These are phyloP conservation scores for Ascaphus truei DNA, from an alignment of 2,113 vertebrate species.

Conservation along the genomic window DNA sequence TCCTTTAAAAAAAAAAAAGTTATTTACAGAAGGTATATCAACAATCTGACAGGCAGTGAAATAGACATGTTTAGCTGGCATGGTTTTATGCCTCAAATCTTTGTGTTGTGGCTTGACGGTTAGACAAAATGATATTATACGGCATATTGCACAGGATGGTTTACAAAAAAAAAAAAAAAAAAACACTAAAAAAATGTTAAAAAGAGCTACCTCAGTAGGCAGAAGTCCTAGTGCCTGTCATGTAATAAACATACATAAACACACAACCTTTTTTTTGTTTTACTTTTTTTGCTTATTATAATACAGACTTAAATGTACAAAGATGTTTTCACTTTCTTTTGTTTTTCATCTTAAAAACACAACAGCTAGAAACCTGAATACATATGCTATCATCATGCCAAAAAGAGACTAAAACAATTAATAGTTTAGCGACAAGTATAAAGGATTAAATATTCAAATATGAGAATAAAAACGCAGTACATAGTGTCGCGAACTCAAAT, in stretches of 20 bases:
- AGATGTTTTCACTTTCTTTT: conserved; percentile 94
- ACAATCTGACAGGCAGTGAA: conserved; percentile 99
- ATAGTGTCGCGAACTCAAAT: conserved; percentile 98
- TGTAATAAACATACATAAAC: conserved; percentile 98
- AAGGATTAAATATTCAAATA: conserved; percentile 99
- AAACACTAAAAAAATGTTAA: conserved; percentile 70
- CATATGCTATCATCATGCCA: conserved; percentile 99
- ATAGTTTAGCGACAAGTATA: conserved; percentile 98
- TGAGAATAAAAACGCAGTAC: conserved; percentile 98
- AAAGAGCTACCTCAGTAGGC: conserved; percentile 93
- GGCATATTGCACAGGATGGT: conserved; percentile 99
- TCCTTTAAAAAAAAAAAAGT: conserved; percentile 89
- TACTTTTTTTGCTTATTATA: conserved; percentile 93
- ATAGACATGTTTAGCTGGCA: conserved; percentile 96
- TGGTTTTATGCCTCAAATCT: conserved; percentile 73
- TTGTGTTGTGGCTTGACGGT: conserved; percentile 82
- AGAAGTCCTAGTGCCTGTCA: conserved; percentile 97
- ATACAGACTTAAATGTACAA: conserved; percentile 99
- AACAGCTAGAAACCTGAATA: conserved; percentile 99
- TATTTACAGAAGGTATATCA: conserved; percentile 99
- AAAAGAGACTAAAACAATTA: conserved; percentile 99
- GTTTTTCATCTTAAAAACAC: conserved; percentile 90
- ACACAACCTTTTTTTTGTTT: conserved; percentile 81
- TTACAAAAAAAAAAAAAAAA: conserved; percentile 75
- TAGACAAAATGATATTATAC: conserved; percentile 90